Base-by-base conservation (phyloP, 2,797 vertebrate species). In the Leucoraja ocellata region DNA sequence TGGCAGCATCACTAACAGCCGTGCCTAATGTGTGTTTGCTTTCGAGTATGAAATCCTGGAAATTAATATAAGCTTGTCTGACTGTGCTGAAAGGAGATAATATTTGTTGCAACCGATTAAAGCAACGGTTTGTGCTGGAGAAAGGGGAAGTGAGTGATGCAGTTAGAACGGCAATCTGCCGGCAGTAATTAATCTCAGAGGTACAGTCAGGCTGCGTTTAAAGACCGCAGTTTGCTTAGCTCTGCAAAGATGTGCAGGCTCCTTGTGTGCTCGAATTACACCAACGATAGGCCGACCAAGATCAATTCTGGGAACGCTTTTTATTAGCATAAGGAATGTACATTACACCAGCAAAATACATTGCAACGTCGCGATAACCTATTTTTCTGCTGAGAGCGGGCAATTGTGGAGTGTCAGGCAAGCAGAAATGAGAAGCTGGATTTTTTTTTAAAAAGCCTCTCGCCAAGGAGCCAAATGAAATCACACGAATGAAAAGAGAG, bases 291-390 rank as follows among this genome's bases (percentile, higher is more conserved):
- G 21, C 21, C 71, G 90, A 92, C 71, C 54, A 71, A 76, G 32
- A 76, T 92, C 90, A 92, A 92, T 92, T 92, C n/a, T 46, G 90
- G 54, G 13, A 11, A 58, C 74, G 36, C 46, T 46, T 39, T 92
- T 92, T 92, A 92, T 92, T 92, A 92, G 90, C 90, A 92, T 92
- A 74, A 46, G 90, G 90, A 54, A 92, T 54, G 76, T 76, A 92
- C 68, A 76, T 76, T 92, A 9, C 90, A 46, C 36, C 36, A 46
- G 63, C 90, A 71, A 25, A 28, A 25, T 23, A 74, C 71, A 74
- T 92, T 92, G 71, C 46, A 54, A 23, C 54, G 71, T 74, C 68
- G 7, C 76, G 65, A 68, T 16, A 11, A 28, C 54, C 2, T 54
- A 14, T 21, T 46, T 92, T 92, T 92, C 90, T 92, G 90, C 90